Conservation (phyloP, 2,888 invertebrate genomes). For the Antitype chi region DNA sequence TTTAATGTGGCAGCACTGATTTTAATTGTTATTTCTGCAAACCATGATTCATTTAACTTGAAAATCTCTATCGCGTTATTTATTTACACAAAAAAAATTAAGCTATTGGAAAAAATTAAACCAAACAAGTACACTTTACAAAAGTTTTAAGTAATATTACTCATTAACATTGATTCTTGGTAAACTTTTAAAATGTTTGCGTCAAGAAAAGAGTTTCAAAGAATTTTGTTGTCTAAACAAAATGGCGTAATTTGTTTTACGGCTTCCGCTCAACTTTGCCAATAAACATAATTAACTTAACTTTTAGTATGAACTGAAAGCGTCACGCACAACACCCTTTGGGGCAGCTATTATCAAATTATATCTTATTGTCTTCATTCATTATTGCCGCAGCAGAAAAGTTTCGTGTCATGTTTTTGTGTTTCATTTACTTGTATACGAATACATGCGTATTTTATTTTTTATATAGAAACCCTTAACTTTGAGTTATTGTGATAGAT, state of each 20-base stretch:
- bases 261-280: conserved; percentile 58
- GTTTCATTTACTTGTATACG: conserved; percentile 25
- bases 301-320: conserved; percentile 60
- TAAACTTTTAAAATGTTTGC: conserved; percentile 37
- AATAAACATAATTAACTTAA: conserved; percentile 62
- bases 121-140: not conserved
- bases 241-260: conserved; percentile 59
- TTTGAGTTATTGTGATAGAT: not conserved
- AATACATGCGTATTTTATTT: too few relatives aligned
- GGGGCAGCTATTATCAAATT: conserved; percentile 59
- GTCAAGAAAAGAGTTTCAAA: conserved; percentile 51
- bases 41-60: not conserved
- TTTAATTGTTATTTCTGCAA: conserved; percentile 22
- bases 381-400: conserved; percentile 48
- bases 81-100: not conserved
- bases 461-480: not conserved
- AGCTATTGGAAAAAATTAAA: not conserved
- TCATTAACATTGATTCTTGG: conserved; percentile 38
- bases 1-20: conserved; percentile 9
- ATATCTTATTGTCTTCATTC: conserved; percentile 55
- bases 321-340: conserved; percentile 61
- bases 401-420: conserved; percentile 35
- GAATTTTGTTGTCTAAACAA: conserved; percentile 54
- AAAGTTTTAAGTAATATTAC: conserved; percentile 42
- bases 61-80: not conserved